Conservation (phyloP, 2,888 invertebrate genomes). For the Deroplatys truncata region DNA sequence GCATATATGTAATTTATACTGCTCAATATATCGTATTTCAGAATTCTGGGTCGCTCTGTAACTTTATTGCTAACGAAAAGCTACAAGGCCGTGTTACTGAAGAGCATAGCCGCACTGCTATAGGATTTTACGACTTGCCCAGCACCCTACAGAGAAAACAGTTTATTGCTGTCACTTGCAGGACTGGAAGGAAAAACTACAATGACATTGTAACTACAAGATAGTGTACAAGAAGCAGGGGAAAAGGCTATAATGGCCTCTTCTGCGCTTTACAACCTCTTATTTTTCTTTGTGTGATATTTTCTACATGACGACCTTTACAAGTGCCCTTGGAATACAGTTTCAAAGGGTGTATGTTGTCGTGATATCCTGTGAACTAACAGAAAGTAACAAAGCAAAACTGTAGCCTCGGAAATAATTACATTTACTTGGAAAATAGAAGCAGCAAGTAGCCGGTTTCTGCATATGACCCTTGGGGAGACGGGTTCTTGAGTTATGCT, state of each 20-base stretch:
- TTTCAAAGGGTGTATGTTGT: too few species aligned
- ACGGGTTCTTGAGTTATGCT: too few species aligned
- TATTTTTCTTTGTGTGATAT: neutral
- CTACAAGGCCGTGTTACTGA: neutral
- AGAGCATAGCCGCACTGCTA: neutral
- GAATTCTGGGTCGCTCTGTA: too few species aligned
- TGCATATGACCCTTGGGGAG: too few species aligned
- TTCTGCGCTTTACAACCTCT: neutral
- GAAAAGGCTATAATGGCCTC: neutral
- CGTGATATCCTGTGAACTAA: neutral
- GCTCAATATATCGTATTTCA: too few species aligned
- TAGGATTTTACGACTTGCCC: neutral
- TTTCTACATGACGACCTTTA: neutral
- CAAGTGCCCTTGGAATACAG: neutral
- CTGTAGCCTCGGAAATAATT: fast-evolving
- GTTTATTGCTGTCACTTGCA: neutral
- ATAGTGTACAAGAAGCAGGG: neutral
- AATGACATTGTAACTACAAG: neutral
- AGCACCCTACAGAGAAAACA: neutral
- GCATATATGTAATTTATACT: too few species aligned
- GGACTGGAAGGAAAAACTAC: neutral
- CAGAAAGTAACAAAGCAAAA: neutral
- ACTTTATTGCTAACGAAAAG: too few species aligned
- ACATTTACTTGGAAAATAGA: too few species aligned
- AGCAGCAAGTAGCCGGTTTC: too few species aligned